A percentile compares a stretch with the other conserved stretches of the same genome.
Conservation (phyloP, 92 coral and sea anemone genomes). For the Diadumene lineata region DNA sequence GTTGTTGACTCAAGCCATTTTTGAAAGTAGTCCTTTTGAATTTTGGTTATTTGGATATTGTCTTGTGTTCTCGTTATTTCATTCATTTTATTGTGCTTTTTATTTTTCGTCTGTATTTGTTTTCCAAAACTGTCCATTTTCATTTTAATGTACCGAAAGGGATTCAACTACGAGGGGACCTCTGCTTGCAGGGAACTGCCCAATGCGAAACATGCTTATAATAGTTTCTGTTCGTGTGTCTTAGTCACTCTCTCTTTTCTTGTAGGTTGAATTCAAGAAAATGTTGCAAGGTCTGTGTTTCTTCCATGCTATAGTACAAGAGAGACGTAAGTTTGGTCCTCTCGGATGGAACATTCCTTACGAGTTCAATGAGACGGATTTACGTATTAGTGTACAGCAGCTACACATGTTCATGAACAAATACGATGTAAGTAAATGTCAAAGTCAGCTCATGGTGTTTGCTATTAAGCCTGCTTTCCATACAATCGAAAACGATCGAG, state of each 20-base stretch:
- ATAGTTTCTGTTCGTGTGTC: too few species aligned
- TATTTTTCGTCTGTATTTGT: not conserved
- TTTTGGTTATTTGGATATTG: too few species aligned
- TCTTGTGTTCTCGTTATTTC: too few species aligned
- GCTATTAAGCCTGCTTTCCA: too few species aligned
- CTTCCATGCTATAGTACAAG: slow-evolving; percentile 98
- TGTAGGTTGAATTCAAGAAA: slow-evolving; percentile 86
- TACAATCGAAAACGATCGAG: too few species aligned
- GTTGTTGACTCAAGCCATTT: too few species aligned
- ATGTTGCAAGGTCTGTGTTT: slow-evolving; percentile 88
- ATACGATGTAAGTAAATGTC: slow-evolving; percentile 77
- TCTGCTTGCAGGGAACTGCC: too few species aligned
- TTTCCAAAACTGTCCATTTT: not conserved
- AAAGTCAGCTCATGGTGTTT: too few species aligned
- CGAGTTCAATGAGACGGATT: slow-evolving; percentile 97
- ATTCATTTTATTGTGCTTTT: not conserved
- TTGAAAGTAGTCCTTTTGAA: too few species aligned
- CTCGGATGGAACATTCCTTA: slow-evolving; percentile 99
- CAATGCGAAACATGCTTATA: too few species aligned
- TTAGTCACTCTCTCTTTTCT: not conserved
- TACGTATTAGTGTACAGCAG: slow-evolving; percentile 91
- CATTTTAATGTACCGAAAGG: too few species aligned
- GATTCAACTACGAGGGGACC: too few species aligned
- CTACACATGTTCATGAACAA: slow-evolving; percentile 94
- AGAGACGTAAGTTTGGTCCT: slow-evolving; percentile 94